phyloP scores from a whole-genome alignment of 2,888 invertebrate species.

The Drosophila fungiperda region DNA sequence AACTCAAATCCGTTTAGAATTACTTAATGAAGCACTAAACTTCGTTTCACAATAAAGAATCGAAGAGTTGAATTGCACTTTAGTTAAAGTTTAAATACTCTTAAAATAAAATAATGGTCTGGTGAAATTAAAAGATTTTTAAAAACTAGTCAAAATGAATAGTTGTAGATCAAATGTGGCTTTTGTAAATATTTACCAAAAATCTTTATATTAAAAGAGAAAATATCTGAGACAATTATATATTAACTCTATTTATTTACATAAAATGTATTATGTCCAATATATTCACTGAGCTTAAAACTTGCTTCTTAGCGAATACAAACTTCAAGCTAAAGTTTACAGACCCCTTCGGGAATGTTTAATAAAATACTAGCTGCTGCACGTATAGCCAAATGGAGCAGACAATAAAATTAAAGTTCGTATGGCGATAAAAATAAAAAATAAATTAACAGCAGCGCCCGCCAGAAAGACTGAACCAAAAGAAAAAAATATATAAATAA shows the following conservation, averaged over 20 bases:
- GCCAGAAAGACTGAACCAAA: conserved; percentile 6
- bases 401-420: conserved; percentile 57
- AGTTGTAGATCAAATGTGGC: too few relatives aligned
- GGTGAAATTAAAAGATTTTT: neutral
- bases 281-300: neutral
- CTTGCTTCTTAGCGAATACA: neutral
- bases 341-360: neutral
- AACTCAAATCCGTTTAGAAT: conserved; percentile 57
- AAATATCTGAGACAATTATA: neutral
- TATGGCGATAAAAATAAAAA: conserved; percentile 52
- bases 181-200: neutral
- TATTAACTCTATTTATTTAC: neutral
- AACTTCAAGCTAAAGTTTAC: conserved; percentile 1
- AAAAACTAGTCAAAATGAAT: neutral
- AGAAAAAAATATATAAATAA: conserved; percentile 44
- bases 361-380: conserved; percentile 17
- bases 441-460: conserved; percentile 37
- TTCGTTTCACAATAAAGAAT: conserved; percentile 37
- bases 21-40: conserved; percentile 74
- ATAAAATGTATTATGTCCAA: neutral
- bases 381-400: conserved; percentile 44
- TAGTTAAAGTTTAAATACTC: conserved; percentile 13
- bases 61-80: neutral
- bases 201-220: neutral
- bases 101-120: neutral